A percentile compares a stretch with the other conserved stretches of the same genome.
Evolutionary conservation across 2,888 invertebrate genomes (phyloP).

Genomic region (Philhelius pedissequus): DNA sequence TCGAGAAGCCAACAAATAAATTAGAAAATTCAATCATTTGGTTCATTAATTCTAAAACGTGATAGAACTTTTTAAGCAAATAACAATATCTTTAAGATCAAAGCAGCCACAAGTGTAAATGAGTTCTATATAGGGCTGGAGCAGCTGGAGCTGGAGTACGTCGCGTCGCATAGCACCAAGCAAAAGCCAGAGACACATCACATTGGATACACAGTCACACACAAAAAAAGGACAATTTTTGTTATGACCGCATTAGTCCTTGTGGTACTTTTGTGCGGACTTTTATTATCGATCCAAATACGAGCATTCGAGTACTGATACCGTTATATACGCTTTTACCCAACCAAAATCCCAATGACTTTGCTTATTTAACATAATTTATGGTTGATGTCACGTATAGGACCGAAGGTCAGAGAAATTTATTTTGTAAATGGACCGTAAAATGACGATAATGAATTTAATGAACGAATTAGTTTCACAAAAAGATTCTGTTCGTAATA

Average conservation of each 20-base stretch:
- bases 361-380: slow-evolving; percentile 65
- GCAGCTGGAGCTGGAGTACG: too few species aligned
- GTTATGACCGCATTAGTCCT: slow-evolving; percentile 57
- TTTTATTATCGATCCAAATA: slow-evolving; percentile 31
- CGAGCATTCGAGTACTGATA: neutral
- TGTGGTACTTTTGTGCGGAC: slow-evolving; percentile 30
- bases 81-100: slow-evolving; percentile 46
- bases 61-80: slow-evolving; percentile 56
- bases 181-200: slow-evolving; percentile 18
- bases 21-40: slow-evolving; percentile 64
- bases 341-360: slow-evolving; percentile 46
- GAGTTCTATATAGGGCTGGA: too few species aligned
- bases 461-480: slow-evolving; percentile 47
- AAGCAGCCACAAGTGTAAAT: slow-evolving; percentile 63
- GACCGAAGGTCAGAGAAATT: slow-evolving; percentile 43
- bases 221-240: slow-evolving; percentile 35
- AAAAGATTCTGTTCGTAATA: slow-evolving; percentile 31
- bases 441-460: slow-evolving; percentile 63
- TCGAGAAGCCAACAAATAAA: slow-evolving; percentile 40
- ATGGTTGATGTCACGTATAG: slow-evolving; percentile 59
- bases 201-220: neutral
- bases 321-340: neutral
- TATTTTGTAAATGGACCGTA: slow-evolving; percentile 60
- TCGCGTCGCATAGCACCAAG: neutral
- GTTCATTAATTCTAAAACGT: slow-evolving; percentile 65